Base-by-base conservation (phyloP, 1,140 invertebrate genomes). In the Temnothorax longispinosus region DNA sequence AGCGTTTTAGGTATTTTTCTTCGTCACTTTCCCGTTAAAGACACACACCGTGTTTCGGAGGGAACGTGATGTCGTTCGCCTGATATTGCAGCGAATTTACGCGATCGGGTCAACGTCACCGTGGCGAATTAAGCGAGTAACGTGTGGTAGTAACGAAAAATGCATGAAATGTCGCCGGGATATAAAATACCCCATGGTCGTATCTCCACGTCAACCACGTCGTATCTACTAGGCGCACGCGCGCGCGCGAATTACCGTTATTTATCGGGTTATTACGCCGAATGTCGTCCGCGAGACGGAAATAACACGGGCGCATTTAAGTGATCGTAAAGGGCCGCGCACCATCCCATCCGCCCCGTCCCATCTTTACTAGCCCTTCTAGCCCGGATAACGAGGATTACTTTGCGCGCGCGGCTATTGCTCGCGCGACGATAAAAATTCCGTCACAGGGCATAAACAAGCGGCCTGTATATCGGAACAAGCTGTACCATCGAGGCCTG, bases 191-290 rank as follows among this genome's bases (percentile, higher is more conserved):
- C 6, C 4, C 21, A n/a, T 38, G 64, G 32, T 11, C 65, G 13
- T 35, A 71, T 56, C 15, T 41, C 18, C 65, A 10, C 11, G 21
- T 32, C 15, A n/a, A 32, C 18, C 65, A 10, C 11, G 21, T 32
- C 15, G 32, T 13, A 50, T 58, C 32, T 44, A 50, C 32, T 44
- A 50, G 13, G 44, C 47, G 32, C 60, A 41, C 58, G 64, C 13
- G 13, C 6, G 65, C 58, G 74, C 44, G 47, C 27, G 87, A 60
- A 44, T 88, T 85, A 74, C 72, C 67, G 82, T 89, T 88, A 80
- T 80, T 89, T 80, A 86, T 86, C 87, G 54, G 27, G 52, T 88
- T 86, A 86, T 86, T 74, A 72, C 88, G 60, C 50, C 32, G 69
- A 67, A 62, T 67, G 60, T 67, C 27, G 80, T 65, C 58, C 41